Percentiles rank a stretch among this genome's conserved stretches.
These are phyloP conservation scores for Oscarella lobularis DNA, from an alignment of 37 sponge, comb jelly and placozoan genomes.

Conservation along the genomic window DNA sequence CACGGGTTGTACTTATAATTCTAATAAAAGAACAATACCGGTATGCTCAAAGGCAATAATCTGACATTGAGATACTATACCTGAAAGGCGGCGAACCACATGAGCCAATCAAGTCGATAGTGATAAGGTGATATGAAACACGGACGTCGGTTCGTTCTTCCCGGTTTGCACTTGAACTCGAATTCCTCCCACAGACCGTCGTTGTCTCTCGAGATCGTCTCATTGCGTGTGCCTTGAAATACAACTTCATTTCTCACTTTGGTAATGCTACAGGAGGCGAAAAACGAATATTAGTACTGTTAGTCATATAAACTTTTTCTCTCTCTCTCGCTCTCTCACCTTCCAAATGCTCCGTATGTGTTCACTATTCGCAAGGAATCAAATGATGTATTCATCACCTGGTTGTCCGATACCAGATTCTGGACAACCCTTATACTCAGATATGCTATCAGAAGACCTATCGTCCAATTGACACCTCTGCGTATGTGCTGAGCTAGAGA, in stretches of 20 bases:
- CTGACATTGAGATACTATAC: constrained; percentile 9
- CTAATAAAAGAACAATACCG: constrained; percentile 13
- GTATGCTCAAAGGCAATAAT: too few species aligned
- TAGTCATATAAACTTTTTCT: background rate
- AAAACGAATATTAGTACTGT: background rate
- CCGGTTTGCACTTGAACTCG: constrained; percentile 90
- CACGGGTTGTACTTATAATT: constrained; percentile 79
- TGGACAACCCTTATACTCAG: constrained; percentile 73
- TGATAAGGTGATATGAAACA: constrained; percentile 86
- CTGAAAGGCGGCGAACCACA: constrained; percentile 94
- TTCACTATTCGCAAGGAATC: constrained; percentile 70
- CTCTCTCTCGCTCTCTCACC: constrained; percentile 23
- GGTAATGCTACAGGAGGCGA: constrained; percentile 37
- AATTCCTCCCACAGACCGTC: constrained; percentile 46
- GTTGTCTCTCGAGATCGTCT: background rate
- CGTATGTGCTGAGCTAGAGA: constrained; percentile 35
- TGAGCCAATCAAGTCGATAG: constrained; percentile 87
- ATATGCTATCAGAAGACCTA: constrained; percentile 53
- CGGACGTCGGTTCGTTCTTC: constrained; percentile 36
- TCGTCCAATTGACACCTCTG: constrained; percentile 9
- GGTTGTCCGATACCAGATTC: constrained; percentile 63
- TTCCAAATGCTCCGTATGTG: constrained; percentile 92
- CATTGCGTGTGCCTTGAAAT: constrained; percentile 51
- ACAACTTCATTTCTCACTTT: constrained; percentile 80
- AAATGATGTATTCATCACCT: constrained; percentile 82